Evolutionary conservation across 2,797 vertebrate genomes (phyloP).

Genomic region (Cirrhinus mrigala): DNA sequence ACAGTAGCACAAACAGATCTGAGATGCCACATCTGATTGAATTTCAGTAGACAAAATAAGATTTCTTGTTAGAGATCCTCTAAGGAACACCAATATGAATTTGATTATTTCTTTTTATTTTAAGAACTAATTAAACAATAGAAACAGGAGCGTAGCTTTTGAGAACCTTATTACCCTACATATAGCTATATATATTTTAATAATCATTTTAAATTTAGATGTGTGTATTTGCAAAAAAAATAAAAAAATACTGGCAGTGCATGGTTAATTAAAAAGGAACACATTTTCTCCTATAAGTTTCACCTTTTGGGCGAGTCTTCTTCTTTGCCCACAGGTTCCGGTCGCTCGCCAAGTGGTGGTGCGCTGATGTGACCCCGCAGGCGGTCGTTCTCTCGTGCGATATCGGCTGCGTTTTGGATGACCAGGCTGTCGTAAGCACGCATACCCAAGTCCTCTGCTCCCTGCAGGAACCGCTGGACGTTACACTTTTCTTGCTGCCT

Average conservation of each 20-base stretch:
- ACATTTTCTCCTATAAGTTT: slow-evolving; percentile 19
- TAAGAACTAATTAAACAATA: not conserved
- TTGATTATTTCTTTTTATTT: not conserved
- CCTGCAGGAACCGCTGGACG: slow-evolving; percentile 83
- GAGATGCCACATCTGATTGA: not conserved
- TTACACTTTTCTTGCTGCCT: slow-evolving; percentile 82
- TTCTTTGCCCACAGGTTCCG: slow-evolving; percentile 80
- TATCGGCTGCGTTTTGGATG: slow-evolving; percentile 86
- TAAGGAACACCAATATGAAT: not conserved
- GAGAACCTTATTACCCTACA: not conserved
- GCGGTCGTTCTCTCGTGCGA: slow-evolving; percentile 82
- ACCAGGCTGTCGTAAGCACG: slow-evolving; percentile 82
- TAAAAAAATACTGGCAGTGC: not conserved
- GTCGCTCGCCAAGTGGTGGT: slow-evolving; percentile 80
- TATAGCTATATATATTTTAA: not conserved
- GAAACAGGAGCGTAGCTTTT: not conserved
- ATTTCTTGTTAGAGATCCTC: slow-evolving; percentile 2
- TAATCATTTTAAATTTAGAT: not conserved
- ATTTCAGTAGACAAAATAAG: slow-evolving; percentile 35
- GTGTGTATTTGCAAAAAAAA: not conserved
- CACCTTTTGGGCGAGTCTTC: slow-evolving; percentile 87
- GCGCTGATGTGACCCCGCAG: slow-evolving; percentile 77
- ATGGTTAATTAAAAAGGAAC: not conserved
- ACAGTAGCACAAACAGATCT: not conserved
- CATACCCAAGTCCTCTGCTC: slow-evolving; percentile 82